Base-by-base conservation (phyloP, 2,888 invertebrate genomes). In the Augochlorella aurata region DNA sequence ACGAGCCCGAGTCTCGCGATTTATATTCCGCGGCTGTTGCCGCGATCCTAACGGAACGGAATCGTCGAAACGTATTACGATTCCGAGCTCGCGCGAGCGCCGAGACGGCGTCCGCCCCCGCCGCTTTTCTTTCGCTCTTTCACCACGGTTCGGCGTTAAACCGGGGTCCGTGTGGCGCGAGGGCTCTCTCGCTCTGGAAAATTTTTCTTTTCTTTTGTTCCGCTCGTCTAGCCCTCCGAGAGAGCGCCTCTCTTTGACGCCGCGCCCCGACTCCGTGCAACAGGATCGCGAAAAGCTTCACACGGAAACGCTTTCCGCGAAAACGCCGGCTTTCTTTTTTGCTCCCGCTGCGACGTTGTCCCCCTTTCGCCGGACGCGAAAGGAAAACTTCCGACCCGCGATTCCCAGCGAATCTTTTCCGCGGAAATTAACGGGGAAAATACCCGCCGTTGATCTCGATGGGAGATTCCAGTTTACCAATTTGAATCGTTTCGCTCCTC, bases 31-130 rank as follows among this genome's bases (percentile, higher is more conserved):
- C 54, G 45, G 70, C 29, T 14, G 66, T 16, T 2, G 49, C 24
- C 63, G 50, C 69, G 61, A 67, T 73, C 52, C 76, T 85, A 85
- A 85, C 85, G 85, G 85, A 84, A 85, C 84, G 65, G 73, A 63
- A 61, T 8, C 29, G 61, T 54, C 24, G 63, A 52, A 58, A 68
- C 21, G 21, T 54, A 77, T 50, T 79, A 71, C 50, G 84, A 66
- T 83, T 80, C 74, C 66, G 50, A 45, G 50, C 52, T 68, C 65
- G 54, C 68, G 63, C 67, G 47, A 29, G 29, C 3, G 29, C 29
- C 29, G 29, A 29, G 29, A 29, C 29, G 3, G 2, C 29, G 29
- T 29, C 29, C n/a, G 1, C 10, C 52, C 52, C 38, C 38, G 14
- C 54, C 4, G n/a, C 21, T 54, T 54, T 54, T 54, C 54, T 54